A percentile compares a stretch with the other conserved stretches of the same genome.
Conservation (phyloP, 2,888 invertebrate species). For the Troides aeacus region DNA sequence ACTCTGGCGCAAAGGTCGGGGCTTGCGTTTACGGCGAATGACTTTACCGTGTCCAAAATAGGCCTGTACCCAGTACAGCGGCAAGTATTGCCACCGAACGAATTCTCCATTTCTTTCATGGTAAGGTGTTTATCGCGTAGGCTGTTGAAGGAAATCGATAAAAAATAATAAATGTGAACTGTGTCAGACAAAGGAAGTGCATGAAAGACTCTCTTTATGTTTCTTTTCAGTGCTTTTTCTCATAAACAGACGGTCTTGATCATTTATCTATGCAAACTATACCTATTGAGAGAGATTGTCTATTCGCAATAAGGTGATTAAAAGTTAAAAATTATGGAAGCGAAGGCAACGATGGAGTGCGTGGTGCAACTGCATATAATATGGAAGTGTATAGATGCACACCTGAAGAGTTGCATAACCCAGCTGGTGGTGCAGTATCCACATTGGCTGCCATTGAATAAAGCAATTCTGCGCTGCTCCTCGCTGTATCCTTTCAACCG, state of each 20-base stretch:
- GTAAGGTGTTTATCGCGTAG: constrained; percentile 76
- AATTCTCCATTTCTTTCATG: constrained; percentile 85
- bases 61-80: constrained; percentile 90
- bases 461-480: constrained; percentile 81
- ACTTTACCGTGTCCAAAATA: constrained; percentile 88
- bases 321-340: no score
- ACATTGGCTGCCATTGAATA: constrained; percentile 84
- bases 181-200: no score
- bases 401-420: constrained; percentile 87
- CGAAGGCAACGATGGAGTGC: no score
- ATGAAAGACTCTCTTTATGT: no score
- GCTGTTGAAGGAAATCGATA: constrained; percentile 50
- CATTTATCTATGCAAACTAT: no score
- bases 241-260: no score
- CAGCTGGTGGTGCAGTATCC: constrained; percentile 88
- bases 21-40: constrained; percentile 82
- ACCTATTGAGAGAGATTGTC: no score
- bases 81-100: constrained; percentile 88
- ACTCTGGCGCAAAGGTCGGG: constrained; percentile 71
- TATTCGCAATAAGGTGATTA: no score
- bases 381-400: neutral
- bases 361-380: neutral
- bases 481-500: constrained; percentile 81
- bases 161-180: neutral
- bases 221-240: no score